Base-by-base conservation (phyloP, 2,888 invertebrate species). In the Ophion costatus region DNA sequence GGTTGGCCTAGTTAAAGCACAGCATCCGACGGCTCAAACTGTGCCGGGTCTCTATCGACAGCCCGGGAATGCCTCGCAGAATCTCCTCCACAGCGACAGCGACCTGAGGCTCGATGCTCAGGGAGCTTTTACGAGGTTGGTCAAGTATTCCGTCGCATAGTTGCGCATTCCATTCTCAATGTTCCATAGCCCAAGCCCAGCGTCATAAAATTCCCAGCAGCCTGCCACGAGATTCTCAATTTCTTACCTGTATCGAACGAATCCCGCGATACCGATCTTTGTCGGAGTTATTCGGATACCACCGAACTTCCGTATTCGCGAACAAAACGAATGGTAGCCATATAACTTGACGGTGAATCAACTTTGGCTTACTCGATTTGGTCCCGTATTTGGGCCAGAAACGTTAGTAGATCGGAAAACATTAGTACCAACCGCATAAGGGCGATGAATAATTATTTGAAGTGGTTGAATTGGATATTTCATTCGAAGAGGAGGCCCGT, bases 1-100 rank as follows among this genome's bases (percentile, higher is more conserved):
- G 93, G 93, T 93, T 83, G 93, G 93, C 73, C 86, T 93, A 75
- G 93, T 93, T 42, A 93, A 93, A 88, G 93, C 93, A 42, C 93
- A 93, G 81, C 92, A 93, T 87, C 93, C 93, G 33, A 91, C 93
- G 4, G 93, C 91, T 22, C 93, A 93, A 85, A 92, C 92, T 20
- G 90, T 92, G 63, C 93, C 93, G 7, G 92, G 93, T 22, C 89
- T 93, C 63, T 93, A 93, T 87, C 90, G 91, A 22, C 92, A 93
- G 73, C 84, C 92, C 63, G 90, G 90, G 71, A 92, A 90, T 85
- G 84, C 90, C 66, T 92, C 93, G 45, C 93, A 93, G 79, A 90
- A 93, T 87, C 88, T 93, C 80, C 88, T 93, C 20, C 93, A 93
- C 86, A 93, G 93, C 75, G 92, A 93, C 86, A 93, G 93, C 86